These are phyloP conservation scores for Limnephilus lunatus DNA, from an alignment of 2,888 invertebrate genomes.

Conservation along the genomic window DNA sequence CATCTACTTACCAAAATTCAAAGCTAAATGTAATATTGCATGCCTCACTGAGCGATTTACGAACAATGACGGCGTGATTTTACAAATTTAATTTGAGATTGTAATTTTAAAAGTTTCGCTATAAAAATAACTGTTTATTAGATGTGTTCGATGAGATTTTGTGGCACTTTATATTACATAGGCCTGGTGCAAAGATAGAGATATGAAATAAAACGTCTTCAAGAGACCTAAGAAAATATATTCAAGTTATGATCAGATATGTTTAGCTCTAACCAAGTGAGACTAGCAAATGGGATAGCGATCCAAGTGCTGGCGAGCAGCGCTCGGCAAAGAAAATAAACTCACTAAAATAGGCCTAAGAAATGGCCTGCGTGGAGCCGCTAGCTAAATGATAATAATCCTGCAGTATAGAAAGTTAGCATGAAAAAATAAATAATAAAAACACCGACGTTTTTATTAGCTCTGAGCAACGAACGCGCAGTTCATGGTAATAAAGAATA, in stretches of 20 bases:
- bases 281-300: not conserved
- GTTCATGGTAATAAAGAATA: not conserved
- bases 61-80: not conserved
- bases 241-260: conserved; percentile 12
- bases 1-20: no score
- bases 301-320: not conserved
- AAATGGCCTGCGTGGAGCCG: not conserved
- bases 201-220: not conserved
- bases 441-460: not conserved
- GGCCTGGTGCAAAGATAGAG: not conserved
- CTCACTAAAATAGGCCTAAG: not conserved
- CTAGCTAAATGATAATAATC: conserved; percentile 26
- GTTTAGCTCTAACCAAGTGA: not conserved
- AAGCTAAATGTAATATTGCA: not conserved
- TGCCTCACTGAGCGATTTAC: not conserved
- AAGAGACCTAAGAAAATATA: conserved; percentile 8
- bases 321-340: not conserved
- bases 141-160: not conserved
- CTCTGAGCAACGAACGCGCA: not conserved
- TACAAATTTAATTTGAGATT: not conserved
- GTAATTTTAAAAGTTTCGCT: not conserved
- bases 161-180: not conserved
- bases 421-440: not conserved
- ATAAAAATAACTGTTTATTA: not conserved
- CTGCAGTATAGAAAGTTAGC: not conserved